Conservation (phyloP, 1,140 invertebrate genomes). For the Halictus rubicundus region DNA sequence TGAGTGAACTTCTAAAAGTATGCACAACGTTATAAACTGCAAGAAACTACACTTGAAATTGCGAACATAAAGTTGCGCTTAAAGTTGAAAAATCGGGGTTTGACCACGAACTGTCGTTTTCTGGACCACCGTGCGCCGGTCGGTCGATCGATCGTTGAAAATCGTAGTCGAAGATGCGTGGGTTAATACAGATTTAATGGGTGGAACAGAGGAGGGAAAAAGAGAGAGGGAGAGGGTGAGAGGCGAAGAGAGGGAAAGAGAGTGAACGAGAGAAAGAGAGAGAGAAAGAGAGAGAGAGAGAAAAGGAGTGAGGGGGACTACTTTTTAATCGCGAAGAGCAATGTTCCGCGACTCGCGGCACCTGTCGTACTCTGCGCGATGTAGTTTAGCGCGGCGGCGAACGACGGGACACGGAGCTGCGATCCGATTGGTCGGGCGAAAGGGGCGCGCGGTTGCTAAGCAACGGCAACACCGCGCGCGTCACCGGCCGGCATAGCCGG, state of each 20-base stretch:
- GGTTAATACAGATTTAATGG: constrained; percentile 29
- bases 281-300: background rate
- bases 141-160: constrained; percentile 26
- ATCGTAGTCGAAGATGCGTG: constrained; percentile 14
- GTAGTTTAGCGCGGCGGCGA: constrained; percentile 23
- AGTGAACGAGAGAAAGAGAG: background rate
- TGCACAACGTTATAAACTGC: too few species aligned
- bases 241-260: too few species aligned
- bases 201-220: too few species aligned
- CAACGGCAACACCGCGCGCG: constrained; percentile 73
- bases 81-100: too few species aligned
- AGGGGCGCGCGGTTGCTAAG: constrained; percentile 69
- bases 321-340: constrained; percentile 42
- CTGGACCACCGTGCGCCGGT: too few species aligned
- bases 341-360: constrained; percentile 38
- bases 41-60: too few species aligned
- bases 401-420: background rate
- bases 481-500: constrained; percentile 70
- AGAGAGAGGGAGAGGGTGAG: too few species aligned
- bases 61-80: too few species aligned
- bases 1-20: too few species aligned
- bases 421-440: constrained; percentile 36
- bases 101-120: too few species aligned
- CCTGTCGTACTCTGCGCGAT: constrained; percentile 50
- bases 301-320: constrained; percentile 30